Conservation (phyloP, 2,888 invertebrate species). For the Cantharis rustica region DNA sequence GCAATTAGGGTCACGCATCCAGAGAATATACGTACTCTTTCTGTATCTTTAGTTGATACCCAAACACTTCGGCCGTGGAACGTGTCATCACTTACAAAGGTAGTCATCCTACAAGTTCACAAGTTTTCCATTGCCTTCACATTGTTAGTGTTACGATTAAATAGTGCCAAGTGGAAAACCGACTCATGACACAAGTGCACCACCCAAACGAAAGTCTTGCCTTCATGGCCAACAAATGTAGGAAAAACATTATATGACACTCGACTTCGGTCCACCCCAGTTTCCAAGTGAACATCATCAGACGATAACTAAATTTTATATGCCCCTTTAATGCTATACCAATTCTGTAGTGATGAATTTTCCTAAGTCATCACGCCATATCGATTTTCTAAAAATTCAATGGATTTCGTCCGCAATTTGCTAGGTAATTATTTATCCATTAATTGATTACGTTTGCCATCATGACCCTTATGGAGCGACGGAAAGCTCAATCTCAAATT, state of each 20-base stretch:
- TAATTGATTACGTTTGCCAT: neutral
- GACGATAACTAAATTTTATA: neutral
- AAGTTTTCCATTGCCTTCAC: neutral
- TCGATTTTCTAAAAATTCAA: conserved; percentile 7
- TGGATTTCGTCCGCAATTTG: conserved; percentile 22
- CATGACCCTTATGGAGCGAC: neutral
- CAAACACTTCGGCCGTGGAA: conserved; percentile 29
- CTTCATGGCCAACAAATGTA: neutral
- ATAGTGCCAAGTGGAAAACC: neutral
- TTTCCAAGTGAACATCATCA: neutral
- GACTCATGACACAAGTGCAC: neutral
- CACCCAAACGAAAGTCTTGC: neutral
- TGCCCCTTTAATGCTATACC: neutral
- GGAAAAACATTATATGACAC: neutral
- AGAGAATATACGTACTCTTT: conserved; percentile 39
- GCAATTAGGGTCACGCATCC: conserved; percentile 52
- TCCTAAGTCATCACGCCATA: neutral
- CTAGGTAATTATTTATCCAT: conserved; percentile 9
- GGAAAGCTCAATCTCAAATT: neutral
- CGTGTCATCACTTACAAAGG: conserved; percentile 12
- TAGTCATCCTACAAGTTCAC: neutral
- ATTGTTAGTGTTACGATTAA: neutral
- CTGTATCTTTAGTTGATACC: conserved; percentile 44
- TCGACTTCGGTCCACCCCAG: neutral
- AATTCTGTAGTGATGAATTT: neutral